These are phyloP conservation scores for Brienomyrus brachyistius DNA, from an alignment of 2,113 vertebrate species.

Conservation along the genomic window DNA sequence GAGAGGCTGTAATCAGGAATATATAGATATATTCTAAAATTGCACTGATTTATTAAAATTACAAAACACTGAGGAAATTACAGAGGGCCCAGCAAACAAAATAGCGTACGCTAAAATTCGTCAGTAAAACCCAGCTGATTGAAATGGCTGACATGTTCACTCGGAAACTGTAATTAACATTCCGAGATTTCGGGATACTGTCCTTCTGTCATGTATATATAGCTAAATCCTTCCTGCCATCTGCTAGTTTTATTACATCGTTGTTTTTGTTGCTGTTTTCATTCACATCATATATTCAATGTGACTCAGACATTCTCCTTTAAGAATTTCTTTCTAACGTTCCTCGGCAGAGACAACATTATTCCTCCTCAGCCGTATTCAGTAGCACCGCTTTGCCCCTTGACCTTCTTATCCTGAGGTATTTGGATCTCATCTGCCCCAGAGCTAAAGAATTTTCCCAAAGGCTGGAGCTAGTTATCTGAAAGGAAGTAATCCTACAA, in stretches of 20 bases:
- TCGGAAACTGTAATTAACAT: neutral
- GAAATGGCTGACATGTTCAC: neutral
- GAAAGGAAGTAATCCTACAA: neutral
- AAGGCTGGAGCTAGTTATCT: slow-evolving; percentile 13
- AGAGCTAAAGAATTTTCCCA: slow-evolving; percentile 22
- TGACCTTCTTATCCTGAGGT: slow-evolving; percentile 36
- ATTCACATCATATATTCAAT: neutral
- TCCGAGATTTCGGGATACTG: neutral
- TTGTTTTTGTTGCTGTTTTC: neutral
- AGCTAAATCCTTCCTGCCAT: neutral
- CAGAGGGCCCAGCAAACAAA: neutral
- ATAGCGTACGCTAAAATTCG: neutral
- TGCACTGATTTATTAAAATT: neutral
- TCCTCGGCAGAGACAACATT: neutral
- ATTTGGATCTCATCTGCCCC: slow-evolving; percentile 23
- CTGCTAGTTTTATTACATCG: neutral
- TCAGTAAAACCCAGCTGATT: neutral
- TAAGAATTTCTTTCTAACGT: neutral
- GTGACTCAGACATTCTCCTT: neutral
- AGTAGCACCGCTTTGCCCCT: neutral
- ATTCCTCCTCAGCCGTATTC: slow-evolving; percentile 22
- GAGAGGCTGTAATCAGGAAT: neutral
- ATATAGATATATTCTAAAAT: neutral
- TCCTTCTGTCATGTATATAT: neutral
- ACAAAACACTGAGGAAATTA: neutral